Base-by-base conservation (phyloP, 2,797 vertebrate species). In the Gastrophryne carolinensis region DNA sequence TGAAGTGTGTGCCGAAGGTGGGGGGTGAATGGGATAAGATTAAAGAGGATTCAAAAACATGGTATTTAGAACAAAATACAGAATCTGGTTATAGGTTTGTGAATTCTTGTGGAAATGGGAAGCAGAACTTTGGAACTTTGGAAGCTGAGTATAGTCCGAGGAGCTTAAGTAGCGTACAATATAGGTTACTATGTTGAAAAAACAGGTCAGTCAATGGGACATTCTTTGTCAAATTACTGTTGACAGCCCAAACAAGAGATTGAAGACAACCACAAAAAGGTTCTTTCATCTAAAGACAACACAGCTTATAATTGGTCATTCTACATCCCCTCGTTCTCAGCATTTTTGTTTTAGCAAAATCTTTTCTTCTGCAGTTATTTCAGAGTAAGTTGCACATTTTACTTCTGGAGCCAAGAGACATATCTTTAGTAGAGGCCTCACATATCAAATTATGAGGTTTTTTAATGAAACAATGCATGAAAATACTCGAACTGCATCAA, bases 221-320 rank as follows among this genome's bases (percentile, higher is more conserved):
- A 83, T 87, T 87, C 88, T 88, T 85, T 82, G 78, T 86, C 87
- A 89, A 89, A 92, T 92, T 87, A 85, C 86, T 89, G 87, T 83
- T 90, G 91, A 91, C 90, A 92, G 91, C 87, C 87, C 85, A 83
- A 87, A 84, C 88, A 88, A 89, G 87, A 84, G 87, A 81, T 78
- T 80, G 85, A 82, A 83, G 81, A 83, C 84, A 80, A 81, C 81
- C 80, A 85, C 89, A 90, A 79, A 90, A 86, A 87, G 85, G 86
- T 84, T 85, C 88, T 91, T 91, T 91, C 89, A 90, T 90, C 82
- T 86, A 87, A 74, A 86, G 83, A 86, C 86, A 85, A 81, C 86
- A 72, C 71, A 72, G 82, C 66, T 81, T 82, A 83, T 91, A 92
- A 92, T 91, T 91, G 88, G 86, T 88, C 86, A 83, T 86, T 89